A percentile compares a stretch with the other conserved stretches of the same genome.
Conservation (phyloP, 2,888 invertebrate species). For the Enoplolaimus lenunculus region DNA sequence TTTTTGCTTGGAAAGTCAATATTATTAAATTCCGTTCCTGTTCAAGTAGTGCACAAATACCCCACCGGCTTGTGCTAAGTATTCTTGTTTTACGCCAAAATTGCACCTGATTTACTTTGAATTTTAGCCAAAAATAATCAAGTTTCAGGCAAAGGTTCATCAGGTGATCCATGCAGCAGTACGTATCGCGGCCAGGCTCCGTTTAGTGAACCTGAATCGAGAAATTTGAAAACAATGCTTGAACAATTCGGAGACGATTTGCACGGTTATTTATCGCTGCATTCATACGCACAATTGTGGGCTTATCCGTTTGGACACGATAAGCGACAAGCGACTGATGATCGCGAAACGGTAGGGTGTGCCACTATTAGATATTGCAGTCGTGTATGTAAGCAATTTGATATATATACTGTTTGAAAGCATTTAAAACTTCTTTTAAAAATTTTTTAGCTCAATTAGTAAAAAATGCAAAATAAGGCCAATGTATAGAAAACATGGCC, state of each 20-base stretch:
- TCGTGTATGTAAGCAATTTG: too few species aligned
- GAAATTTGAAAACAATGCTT: slow-evolving; percentile 23
- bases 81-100: too few species aligned
- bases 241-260: slow-evolving; percentile 29
- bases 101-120: too few species aligned
- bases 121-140: neutral
- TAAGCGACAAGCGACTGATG: slow-evolving; percentile 27
- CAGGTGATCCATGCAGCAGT: slow-evolving; percentile 35
- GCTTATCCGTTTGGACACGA: slow-evolving; percentile 37
- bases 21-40: too few species aligned
- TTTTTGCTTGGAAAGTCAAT: too few species aligned
- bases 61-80: too few species aligned
- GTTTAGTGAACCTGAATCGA: slow-evolving; percentile 37
- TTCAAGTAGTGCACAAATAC: too few species aligned
- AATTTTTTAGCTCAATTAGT: too few species aligned
- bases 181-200: slow-evolving; percentile 35
- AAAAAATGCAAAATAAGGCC: too few species aligned
- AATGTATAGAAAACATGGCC: too few species aligned
- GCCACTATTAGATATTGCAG: neutral
- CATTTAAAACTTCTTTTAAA: too few species aligned
- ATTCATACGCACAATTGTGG: slow-evolving; percentile 39
- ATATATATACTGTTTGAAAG: too few species aligned
- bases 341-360: slow-evolving; percentile 31
- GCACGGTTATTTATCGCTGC: slow-evolving; percentile 37
- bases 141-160: slow-evolving; percentile 33